Evolutionary conservation across 2,113 vertebrate species (phyloP), one percentile per base, ranked within the genome.

Genomic region (Ariopsis seemanni): DNA sequence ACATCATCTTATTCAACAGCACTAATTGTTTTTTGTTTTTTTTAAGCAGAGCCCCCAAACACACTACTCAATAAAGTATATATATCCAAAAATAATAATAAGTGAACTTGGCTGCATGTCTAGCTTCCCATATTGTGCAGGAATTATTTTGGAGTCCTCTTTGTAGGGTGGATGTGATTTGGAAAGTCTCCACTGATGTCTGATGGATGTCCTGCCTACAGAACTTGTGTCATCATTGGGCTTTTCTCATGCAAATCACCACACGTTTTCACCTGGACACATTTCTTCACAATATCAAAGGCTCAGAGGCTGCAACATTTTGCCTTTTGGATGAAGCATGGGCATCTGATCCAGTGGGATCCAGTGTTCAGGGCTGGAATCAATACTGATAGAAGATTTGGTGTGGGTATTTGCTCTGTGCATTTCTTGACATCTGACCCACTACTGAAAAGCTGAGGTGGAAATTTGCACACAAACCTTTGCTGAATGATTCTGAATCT

Each of bases 231-330:
- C 85, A n/a, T 84, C 85, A 71, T 67, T 63, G 20, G 22, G 42
- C 83, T 48, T 87, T 90, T 88, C 63, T 87, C 20, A 85, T 74
- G 89, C 86, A 90, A 85, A 87, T 78, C 8, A 85, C 1, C 71
- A 62, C 67, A 65, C 79, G 25, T 80, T 78, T 87, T 87, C 67
- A 81, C 85, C 57, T 78, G 88, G 7, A 53, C 58, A 48, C 79
- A 82, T 34, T 82, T 57, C 27, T 42, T 86, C 15, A 25, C 18
- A 15, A 74, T 83, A 63, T 83, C 58, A 82, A 82, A 52, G 60
- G 57, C 58, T 63, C n/a, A 30, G 15, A 81, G 27, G 55, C 9
- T 82, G 42, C 34, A 20, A 60, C 34, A 11, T 65, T 63, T 17
- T 85, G 20, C 62, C 7, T 48, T 62, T 62, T 15, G 52, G 25